These are phyloP conservation scores for Donacobius atricapilla DNA, from an alignment of 2,113 vertebrate genomes.

Conservation along the genomic window DNA sequence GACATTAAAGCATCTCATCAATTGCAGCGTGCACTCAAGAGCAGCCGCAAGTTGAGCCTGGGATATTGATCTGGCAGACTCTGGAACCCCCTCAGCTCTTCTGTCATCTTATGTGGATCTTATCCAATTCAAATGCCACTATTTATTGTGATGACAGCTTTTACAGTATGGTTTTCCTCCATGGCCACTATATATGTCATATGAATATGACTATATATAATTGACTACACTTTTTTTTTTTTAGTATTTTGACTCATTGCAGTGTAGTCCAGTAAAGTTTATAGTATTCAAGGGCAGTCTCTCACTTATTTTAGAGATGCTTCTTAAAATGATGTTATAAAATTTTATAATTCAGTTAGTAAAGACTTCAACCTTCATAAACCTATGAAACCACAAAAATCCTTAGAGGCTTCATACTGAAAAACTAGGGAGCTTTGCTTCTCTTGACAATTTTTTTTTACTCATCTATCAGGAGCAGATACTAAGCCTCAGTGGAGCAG, in stretches of 20 bases:
- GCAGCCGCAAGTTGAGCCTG: background rate
- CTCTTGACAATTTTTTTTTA: background rate
- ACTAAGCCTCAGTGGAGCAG: background rate
- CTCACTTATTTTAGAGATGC: background rate
- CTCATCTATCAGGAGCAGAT: background rate
- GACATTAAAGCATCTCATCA: background rate
- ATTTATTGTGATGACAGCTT: background rate
- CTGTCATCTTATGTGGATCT: background rate
- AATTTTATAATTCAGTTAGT: background rate
- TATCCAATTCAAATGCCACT: background rate
- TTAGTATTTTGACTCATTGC: background rate
- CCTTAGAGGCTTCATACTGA: background rate
- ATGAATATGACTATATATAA: background rate
- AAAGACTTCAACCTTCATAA: background rate
- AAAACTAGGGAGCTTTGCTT: background rate
- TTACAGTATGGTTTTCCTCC: background rate
- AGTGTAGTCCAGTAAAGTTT: background rate
- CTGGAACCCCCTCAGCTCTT: background rate
- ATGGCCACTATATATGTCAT: background rate
- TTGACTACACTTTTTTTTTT: background rate
- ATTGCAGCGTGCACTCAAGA: accelerated
- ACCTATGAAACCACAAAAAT: background rate
- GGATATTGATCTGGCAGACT: background rate
- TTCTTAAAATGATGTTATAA: background rate
- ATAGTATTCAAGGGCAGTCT: background rate